A percentile compares a stretch with the other conserved stretches of the same genome.
Evolutionary conservation across 2,113 vertebrate species (phyloP).

Genomic region (Athene noctua): DNA sequence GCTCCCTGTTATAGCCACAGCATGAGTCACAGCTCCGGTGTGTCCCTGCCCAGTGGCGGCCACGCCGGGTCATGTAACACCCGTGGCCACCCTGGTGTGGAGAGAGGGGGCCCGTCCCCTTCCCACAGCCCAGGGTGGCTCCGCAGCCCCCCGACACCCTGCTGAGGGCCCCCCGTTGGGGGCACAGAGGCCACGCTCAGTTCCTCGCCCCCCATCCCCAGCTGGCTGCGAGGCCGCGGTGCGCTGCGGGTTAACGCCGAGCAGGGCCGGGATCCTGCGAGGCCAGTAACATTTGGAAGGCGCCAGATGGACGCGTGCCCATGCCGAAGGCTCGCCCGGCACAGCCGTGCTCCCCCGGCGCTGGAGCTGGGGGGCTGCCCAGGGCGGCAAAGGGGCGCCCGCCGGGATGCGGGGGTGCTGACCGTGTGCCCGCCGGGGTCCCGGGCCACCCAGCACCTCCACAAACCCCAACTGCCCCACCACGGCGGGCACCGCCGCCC

Average conservation of each 20-base stretch:
- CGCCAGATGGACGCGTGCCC: slow-evolving; percentile 59
- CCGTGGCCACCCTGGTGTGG: background rate
- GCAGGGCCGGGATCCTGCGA: slow-evolving; percentile 51
- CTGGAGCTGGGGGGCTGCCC: slow-evolving; percentile 10
- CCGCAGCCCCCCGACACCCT: background rate
- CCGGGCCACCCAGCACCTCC: background rate
- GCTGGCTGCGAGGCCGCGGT: background rate
- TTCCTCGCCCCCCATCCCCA: background rate
- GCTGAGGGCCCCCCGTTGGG: background rate
- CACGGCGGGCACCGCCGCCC: rapidly evolving
- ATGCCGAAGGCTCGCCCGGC: slow-evolving; percentile 31
- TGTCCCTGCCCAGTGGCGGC: slow-evolving; percentile 37
- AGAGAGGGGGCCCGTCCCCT: background rate
- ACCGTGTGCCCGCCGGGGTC: rapidly evolving
- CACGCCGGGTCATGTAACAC: slow-evolving; percentile 23
- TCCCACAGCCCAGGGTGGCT: rapidly evolving
- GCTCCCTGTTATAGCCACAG: slow-evolving; percentile 33
- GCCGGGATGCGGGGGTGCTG: background rate
- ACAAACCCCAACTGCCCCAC: too few species aligned
- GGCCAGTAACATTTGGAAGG: slow-evolving; percentile 59
- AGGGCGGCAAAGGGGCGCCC: background rate
- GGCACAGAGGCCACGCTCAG: too few species aligned
- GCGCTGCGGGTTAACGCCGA: slow-evolving; percentile 40
- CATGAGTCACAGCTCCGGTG: slow-evolving; percentile 30
- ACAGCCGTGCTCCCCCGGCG: background rate